Evolutionary conservation across 1,140 invertebrate genomes (phyloP).

Genomic region (Diplogasteroides magnus): DNA sequence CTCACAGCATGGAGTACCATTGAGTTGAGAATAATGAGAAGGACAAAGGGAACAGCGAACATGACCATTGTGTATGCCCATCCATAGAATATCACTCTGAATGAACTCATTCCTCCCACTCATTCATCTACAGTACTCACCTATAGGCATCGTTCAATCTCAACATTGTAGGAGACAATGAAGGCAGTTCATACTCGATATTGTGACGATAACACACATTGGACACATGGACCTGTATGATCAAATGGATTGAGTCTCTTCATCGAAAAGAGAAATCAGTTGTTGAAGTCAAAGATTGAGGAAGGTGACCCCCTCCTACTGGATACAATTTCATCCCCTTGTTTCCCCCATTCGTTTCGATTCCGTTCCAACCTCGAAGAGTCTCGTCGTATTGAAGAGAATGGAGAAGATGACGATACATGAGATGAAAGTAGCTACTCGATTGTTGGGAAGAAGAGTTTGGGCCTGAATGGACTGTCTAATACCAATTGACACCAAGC

Average conservation of each 20-base stretch:
- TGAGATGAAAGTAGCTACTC: conserved; percentile 25
- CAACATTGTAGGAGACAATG: conserved; percentile 15
- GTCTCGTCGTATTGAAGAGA: conserved; percentile 35
- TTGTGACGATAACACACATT: conserved; percentile 31
- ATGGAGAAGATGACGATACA: conserved; percentile 25
- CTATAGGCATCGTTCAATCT: conserved; percentile 16
- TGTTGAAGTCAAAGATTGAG: no score
- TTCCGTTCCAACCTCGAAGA: conserved; percentile 35
- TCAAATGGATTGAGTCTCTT: neutral
- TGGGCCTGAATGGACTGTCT: no score
- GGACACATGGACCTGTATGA: conserved; percentile 27
- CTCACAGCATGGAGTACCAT: conserved; percentile 34
- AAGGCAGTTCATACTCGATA: conserved; percentile 33
- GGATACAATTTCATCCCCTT: no score
- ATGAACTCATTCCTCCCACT: conserved; percentile 2
- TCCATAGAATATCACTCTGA: conserved; percentile 29
- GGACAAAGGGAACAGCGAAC: conserved; percentile 34
- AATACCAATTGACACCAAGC: no score
- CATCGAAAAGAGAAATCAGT: neutral
- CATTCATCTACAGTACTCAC: conserved; percentile 8
- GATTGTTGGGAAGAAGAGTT: conserved; percentile 15
- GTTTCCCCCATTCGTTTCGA: no score
- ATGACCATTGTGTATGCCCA: conserved; percentile 38
- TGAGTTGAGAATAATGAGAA: conserved; percentile 35
- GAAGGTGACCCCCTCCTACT: no score